Evolutionary conservation across 2,888 invertebrate genomes (phyloP).

Genomic region (Eulithis prunata): DNA sequence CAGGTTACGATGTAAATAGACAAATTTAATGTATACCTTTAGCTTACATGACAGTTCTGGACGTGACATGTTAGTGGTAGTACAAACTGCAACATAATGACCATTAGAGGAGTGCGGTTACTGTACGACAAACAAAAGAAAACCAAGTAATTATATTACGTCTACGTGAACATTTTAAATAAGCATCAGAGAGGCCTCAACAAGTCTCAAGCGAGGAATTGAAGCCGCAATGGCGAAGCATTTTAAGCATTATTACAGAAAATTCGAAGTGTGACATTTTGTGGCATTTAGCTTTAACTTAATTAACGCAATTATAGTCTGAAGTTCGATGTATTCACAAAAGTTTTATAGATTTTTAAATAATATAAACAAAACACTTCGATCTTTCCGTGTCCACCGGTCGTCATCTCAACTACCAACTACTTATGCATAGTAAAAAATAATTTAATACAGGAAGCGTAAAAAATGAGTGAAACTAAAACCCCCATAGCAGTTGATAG

Average conservation of each 20-base stretch:
- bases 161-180: conserved; percentile 81
- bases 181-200: conserved; percentile 81
- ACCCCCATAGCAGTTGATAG: conserved; percentile 81
- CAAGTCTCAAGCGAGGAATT: conserved; percentile 78
- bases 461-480: conserved; percentile 64
- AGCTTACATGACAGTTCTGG: conserved; percentile 85
- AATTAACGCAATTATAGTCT: background rate
- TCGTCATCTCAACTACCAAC: conserved; percentile 80
- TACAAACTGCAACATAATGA: conserved; percentile 85
- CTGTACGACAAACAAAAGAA: conserved; percentile 84
- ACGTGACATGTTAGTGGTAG: conserved; percentile 85
- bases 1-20: conserved; percentile 78
- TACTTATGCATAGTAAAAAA: conserved; percentile 66
- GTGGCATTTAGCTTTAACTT: background rate
- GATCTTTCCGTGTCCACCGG: conserved; percentile 72
- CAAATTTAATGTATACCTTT: conserved; percentile 83
- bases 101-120: conserved; percentile 84
- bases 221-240: conserved; percentile 81
- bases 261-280: conserved; percentile 62
- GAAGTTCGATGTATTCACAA: background rate
- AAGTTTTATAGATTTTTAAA: background rate
- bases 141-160: conserved; percentile 79
- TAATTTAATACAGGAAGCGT: conserved; percentile 62
- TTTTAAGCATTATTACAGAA: conserved; percentile 72
- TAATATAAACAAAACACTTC: conserved; percentile 56